Base-by-base conservation (phyloP, 2,888 invertebrate genomes). In the Lottia scabra region DNA sequence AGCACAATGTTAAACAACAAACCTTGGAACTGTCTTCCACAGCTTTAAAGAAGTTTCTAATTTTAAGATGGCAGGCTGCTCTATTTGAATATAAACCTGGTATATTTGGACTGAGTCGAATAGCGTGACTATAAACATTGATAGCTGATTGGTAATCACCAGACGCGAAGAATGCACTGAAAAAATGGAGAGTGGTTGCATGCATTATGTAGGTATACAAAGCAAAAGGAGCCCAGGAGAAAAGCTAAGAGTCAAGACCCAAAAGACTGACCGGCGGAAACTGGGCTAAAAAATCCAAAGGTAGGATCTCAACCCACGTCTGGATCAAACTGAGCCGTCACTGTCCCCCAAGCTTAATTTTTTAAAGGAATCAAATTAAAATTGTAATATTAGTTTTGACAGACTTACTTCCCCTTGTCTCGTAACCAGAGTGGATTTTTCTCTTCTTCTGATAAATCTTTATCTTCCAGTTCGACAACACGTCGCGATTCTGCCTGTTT, bases 401-500 rank as follows among this genome's bases (percentile, higher is more conserved):
- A 8, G 43, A 91, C 92, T 86, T 87, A 92, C 92, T 94, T 93
- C 66, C 95, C 96, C 89, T 95, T 96, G 75, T 93, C 93, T 84
- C 94, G 93, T 71, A 96, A 92, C 93, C 94, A 96, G 75, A 93
- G 92, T 0, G 95, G 95, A 89, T 95, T 94, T 80, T 93, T 93
- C 88, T 96, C 96, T 85, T 96, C 95, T 0, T 88, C 88, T 19
- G 84, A 83, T 23, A 90, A 79, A 75, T 90, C 88, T 85, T 93
- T 93, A 77, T 90, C 89, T 93, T 71, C 92, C 1, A 95, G 94
- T 27, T 95, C 95, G 68, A 90, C 87, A 1, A 92, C 92, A 84
- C 93, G 91, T 82, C 94, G 91, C 13, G 94, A 94, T 84, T 93
- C 92, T 2, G 93, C 93, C 83, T 95, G 94, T 86, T 95, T 95